Evolutionary conservation across 2,888 invertebrate genomes (phyloP).

Genomic region (Leistus spinibarbis): DNA sequence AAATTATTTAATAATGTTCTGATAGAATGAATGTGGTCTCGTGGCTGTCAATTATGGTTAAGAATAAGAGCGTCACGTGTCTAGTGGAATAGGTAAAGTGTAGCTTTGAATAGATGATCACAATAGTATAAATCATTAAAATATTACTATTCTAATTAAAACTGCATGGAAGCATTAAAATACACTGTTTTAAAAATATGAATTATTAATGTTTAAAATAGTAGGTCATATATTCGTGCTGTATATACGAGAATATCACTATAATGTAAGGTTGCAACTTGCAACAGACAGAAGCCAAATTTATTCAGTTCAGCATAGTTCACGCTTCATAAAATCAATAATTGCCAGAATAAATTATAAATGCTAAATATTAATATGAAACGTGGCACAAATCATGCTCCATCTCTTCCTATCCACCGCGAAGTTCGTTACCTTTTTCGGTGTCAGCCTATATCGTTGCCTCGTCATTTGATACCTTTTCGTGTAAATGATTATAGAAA

Average conservation of each 20-base stretch:
- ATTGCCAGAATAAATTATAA: neutral
- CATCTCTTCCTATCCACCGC: neutral
- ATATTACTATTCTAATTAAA: too few relatives aligned
- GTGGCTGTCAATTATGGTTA: too few relatives aligned
- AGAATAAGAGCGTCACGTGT: too few relatives aligned
- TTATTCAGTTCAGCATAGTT: neutral
- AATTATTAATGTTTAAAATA: neutral
- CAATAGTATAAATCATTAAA: too few relatives aligned
- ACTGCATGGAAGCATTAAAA: too few relatives aligned
- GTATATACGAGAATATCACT: neutral
- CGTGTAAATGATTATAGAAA: constrained; percentile 24
- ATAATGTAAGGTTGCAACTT: neutral
- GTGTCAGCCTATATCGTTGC: constrained; percentile 2
- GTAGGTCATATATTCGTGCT: neutral
- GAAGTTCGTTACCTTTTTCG: neutral
- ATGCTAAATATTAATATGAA: neutral
- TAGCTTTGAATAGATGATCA: too few relatives aligned
- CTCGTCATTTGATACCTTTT: constrained; percentile 16
- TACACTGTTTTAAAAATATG: neutral
- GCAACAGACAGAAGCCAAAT: neutral
- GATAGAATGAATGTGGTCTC: too few relatives aligned
- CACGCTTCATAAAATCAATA: neutral
- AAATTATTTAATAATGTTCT: too few relatives aligned
- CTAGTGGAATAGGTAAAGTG: too few relatives aligned
- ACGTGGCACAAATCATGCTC: neutral